Base-by-base conservation (phyloP, 2,797 vertebrate genomes). In the Peromyscus eremicus region DNA sequence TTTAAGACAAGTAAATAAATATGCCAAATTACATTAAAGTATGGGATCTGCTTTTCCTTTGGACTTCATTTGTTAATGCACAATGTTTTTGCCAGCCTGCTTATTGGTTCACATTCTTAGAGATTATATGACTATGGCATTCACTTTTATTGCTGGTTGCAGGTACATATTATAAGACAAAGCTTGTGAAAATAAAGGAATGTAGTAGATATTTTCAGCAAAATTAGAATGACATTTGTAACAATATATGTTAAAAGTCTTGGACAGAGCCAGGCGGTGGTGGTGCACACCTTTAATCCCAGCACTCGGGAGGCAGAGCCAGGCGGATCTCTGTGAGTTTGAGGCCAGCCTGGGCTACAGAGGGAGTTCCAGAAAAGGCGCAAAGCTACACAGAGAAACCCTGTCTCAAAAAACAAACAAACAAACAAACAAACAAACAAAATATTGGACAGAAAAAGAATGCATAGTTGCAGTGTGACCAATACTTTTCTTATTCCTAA, bases 221-320 rank as follows among this genome's bases (percentile, higher is more conserved):
- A 52, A 92, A 89, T 55, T 14, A 89, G 23, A 94, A 95, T 83
- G 40, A 88, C 43, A 73, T 94, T 91, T 96, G 66, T 62, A 93
- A 86, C 37, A 93, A 82, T 21, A 40, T 34, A 90, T 73, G 2
- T 66, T 95, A 19, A 91, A 97, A 80, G 52, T 40, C 73, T 93
- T 80, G 19, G 1, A 27, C 16, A 95, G 73, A 68, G 52, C 52
- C 3, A 3, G 52, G 52, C 3, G 3, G 52, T 52, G 52, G 13
- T 52, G 52, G 52, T 3, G 2, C 52, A 52, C 4, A 3, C 52
- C 52, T 52, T 52, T 52, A 52, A 52, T 52, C 52, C 52, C 13
- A 52, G 13, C 13, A 14, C 52, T 52, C 4, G 52, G 52, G 52
- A 52, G 52, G 52, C 52, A 52, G 52, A 52, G 52, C 0, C 52